Base-by-base conservation (phyloP, 2,888 invertebrate genomes). In the Lithophane ornitopus region DNA sequence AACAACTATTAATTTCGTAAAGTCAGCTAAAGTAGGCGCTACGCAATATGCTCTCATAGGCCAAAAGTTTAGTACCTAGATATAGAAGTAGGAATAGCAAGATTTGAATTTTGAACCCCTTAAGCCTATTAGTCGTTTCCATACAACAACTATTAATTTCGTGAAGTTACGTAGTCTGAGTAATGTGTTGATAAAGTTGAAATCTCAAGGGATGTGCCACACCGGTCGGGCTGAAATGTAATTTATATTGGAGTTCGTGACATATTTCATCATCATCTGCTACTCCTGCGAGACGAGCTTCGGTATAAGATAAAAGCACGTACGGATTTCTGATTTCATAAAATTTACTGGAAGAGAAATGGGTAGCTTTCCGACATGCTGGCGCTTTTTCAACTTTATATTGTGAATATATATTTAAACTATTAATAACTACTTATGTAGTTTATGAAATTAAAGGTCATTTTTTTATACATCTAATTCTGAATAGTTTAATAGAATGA, bases 141-240 rank as follows among this genome's bases (percentile, higher is more conserved):
- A 77, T 65, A 78, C 44, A 76, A 77, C 63, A 68, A 69, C 78
- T 78, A 82, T 82, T 82, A 71, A 81, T 68, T 72, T 54, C 59
- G 34, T 71, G 19, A 78, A 82, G 82, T 82, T 82, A 69, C 34
- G 58, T 62, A 71, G 34, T 54, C 46, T 71, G 82, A 82, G 65
- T 82, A 82, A 81, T 82, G 80, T 82, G 83, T 78, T 81, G 83
- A 82, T 81, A 81, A 82, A 81, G 65, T 82, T 72, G 39, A 76
- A 80, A 59, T 78, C 81, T 59, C 81, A 6, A 69, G 71, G 72
- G 81, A 62, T 78, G 61, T 46, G 58, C 69, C 66, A 71, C 58
- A 73, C 65, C 49, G 61, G 72, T 70, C 61, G 79, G 69, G 54
- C 39, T 73, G 68, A 78, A 78, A 82, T 81, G 81, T 81, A 78